Conservation (phyloP, 2,888 invertebrate species). For the Eupithecia inturbata region DNA sequence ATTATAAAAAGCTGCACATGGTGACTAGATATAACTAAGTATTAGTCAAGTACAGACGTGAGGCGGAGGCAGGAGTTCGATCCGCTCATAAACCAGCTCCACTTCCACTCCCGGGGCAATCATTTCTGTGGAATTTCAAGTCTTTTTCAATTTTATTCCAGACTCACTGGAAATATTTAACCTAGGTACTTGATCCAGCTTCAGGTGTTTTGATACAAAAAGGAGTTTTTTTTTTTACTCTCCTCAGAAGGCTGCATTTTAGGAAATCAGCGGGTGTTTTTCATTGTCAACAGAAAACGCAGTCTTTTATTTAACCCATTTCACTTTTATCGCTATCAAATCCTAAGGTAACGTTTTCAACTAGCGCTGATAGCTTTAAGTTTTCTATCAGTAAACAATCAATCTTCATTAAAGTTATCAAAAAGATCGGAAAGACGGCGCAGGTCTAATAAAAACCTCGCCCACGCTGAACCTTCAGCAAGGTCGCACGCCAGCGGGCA, state of each 20-base stretch:
- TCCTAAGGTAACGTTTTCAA: background rate
- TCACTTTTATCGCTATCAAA: background rate
- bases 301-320: background rate
- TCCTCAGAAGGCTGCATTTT: background rate
- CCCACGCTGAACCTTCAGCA: conserved; percentile 39
- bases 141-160: background rate
- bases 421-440: conserved; percentile 29
- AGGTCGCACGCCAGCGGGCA: conserved; percentile 41
- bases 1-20: background rate
- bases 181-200: background rate
- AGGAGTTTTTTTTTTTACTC: background rate
- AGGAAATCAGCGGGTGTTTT: background rate
- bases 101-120: background rate
- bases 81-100: conserved; percentile 35
- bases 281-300: background rate
- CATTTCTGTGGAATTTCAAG: background rate
- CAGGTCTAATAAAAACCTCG: conserved; percentile 32
- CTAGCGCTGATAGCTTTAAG: background rate
- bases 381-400: conserved; percentile 7
- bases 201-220: background rate
- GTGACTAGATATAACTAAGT: background rate
- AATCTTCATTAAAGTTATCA: conserved; percentile 34
- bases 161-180: background rate
- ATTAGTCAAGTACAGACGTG: too few relatives aligned
- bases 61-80: conserved; percentile 28